Conservation (phyloP, 30 jellyfish, hydroid and myxozoan genomes). For the Catostylus mosaicus region DNA sequence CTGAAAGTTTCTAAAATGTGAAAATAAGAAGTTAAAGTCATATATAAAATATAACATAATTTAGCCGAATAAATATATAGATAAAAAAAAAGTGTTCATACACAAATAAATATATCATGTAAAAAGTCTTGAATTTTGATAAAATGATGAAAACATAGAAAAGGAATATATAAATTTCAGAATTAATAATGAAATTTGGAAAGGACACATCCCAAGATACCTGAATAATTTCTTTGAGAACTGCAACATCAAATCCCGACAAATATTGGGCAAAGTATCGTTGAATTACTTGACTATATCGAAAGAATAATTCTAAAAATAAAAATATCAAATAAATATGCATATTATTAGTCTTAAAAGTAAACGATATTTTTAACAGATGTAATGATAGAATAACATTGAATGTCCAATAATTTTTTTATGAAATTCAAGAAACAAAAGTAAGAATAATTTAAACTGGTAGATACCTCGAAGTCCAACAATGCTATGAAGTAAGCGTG, state of each 20-base stretch:
- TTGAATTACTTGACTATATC: conserved; percentile 85
- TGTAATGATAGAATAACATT: background rate
- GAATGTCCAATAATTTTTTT: too few relatives aligned
- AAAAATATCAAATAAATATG: background rate
- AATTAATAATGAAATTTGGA: too few relatives aligned
- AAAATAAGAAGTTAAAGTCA: background rate
- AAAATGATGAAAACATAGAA: too few relatives aligned
- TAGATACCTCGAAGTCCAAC: conserved; percentile 77
- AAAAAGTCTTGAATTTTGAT: too few relatives aligned
- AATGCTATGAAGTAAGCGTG: conserved; percentile 68
- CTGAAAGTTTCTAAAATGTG: conserved; percentile 78
- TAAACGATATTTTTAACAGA: background rate
- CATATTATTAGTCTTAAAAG: background rate
- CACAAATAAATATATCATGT: too few relatives aligned
- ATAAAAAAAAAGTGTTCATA: too few relatives aligned
- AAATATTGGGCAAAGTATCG: conserved; percentile 87
- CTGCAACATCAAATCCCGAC: conserved; percentile 97
- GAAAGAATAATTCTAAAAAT: conserved; percentile 73
- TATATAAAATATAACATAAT: too few relatives aligned
- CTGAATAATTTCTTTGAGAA: conserved; percentile 86
- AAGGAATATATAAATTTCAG: too few relatives aligned
- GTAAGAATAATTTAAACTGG: too few relatives aligned
- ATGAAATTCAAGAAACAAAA: too few relatives aligned
- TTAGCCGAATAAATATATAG: too few relatives aligned
- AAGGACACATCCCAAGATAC: conserved; percentile 9